Conservation (phyloP, 2,888 invertebrate genomes). For the Zootermopsis nevadensis region DNA sequence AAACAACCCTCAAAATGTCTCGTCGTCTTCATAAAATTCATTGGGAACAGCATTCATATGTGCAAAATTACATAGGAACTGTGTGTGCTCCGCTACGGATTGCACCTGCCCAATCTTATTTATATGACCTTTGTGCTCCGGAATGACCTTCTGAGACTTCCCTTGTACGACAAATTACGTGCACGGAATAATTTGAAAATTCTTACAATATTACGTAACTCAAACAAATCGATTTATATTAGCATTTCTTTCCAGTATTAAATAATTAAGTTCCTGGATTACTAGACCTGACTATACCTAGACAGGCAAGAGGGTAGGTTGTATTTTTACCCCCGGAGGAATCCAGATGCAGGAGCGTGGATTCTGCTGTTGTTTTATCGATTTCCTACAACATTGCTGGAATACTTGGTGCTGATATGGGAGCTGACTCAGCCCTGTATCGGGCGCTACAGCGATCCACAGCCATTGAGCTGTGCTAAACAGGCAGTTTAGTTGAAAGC, state of each 20-base stretch:
- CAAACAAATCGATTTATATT: neutral
- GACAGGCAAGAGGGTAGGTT: slow-evolving; percentile 15
- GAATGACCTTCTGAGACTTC: too few species aligned
- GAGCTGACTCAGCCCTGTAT: neutral
- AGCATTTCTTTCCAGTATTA: too few species aligned
- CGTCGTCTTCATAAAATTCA: too few species aligned
- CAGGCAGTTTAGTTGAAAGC: too few species aligned
- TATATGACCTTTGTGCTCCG: too few species aligned
- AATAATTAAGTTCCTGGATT: neutral
- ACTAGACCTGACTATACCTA: neutral
- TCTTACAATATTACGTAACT: neutral
- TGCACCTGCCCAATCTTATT: too few species aligned
- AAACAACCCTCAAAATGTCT: too few species aligned
- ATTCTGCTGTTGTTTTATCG: slow-evolving; percentile 48
- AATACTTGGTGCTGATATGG: slow-evolving; percentile 24
- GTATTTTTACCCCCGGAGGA: slow-evolving; percentile 30
- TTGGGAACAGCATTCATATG: too few species aligned
- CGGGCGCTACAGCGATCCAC: neutral
- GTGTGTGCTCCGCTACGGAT: too few species aligned
- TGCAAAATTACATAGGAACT: too few species aligned
- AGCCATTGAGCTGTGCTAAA: neutral
- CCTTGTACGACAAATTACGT: too few species aligned
- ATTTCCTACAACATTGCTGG: slow-evolving; percentile 37
- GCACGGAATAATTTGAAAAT: too few species aligned
- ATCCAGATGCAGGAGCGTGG: slow-evolving; percentile 14